Conservation (phyloP, 2,113 vertebrate species). For the Ptilorrhoa leucosticta region DNA sequence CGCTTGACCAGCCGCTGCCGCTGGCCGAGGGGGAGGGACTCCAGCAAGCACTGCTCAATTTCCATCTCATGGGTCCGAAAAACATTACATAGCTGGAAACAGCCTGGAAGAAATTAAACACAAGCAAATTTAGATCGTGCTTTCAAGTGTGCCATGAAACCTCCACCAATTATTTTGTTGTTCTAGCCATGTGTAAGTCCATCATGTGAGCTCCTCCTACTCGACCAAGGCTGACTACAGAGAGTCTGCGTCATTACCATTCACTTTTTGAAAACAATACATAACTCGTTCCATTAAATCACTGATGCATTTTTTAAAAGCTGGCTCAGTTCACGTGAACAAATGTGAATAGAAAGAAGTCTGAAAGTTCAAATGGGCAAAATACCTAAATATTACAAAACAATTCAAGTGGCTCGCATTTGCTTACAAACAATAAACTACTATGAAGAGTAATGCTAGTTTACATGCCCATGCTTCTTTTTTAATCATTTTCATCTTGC, state of each 20-base stretch:
- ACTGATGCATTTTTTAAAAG: background rate
- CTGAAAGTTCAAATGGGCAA: background rate
- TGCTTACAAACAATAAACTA: background rate
- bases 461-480: background rate
- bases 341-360: background rate
- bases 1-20: constrained; percentile 91
- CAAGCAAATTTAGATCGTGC: background rate
- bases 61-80: constrained; percentile 96
- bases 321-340: background rate
- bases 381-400: background rate
- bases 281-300: background rate
- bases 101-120: constrained; percentile 76
- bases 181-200: background rate
- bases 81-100: constrained; percentile 97
- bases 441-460: background rate
- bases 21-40: constrained; percentile 92
- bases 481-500: background rate
- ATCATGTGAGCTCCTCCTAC: background rate
- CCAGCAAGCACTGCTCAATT: constrained; percentile 98
- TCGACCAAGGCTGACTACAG: fast-evolving
- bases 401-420: background rate
- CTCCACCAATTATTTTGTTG: background rate
- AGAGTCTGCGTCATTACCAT: background rate
- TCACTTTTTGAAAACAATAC: background rate
- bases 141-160: background rate